phyloP scores from a whole-genome alignment of 2,888 invertebrate genomes.

The Hesperia comma region DNA sequence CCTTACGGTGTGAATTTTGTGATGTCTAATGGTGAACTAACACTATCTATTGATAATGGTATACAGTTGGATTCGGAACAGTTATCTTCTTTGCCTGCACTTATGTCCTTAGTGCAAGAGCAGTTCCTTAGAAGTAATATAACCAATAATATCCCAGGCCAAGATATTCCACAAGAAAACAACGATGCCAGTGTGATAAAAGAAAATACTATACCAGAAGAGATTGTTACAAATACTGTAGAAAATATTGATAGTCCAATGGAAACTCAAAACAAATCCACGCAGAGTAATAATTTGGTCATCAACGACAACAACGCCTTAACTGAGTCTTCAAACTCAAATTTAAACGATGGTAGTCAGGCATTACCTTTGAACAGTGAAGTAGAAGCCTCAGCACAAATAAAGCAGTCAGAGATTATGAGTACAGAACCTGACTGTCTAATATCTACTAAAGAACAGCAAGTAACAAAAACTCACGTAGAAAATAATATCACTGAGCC shows the following conservation, averaged over 20 bases:
- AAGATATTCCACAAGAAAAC: constrained; percentile 2
- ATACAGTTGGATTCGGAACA: constrained; percentile 45
- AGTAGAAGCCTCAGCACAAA: not conserved
- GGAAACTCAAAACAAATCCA: not conserved
- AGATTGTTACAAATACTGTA: not conserved
- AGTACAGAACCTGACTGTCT: not conserved
- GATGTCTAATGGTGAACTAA: constrained; percentile 53
- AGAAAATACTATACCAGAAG: not conserved
- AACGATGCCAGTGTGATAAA: not conserved
- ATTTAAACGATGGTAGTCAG: not conserved
- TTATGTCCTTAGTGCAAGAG: constrained; percentile 53
- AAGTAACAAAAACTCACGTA: not conserved
- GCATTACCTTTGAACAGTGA: not conserved
- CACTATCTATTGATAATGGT: constrained; percentile 49
- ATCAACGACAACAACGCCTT: not conserved
- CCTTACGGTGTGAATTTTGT: constrained; percentile 55
- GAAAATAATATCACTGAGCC: not conserved
- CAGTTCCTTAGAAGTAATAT: constrained; percentile 44
- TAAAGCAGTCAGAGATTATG: not conserved
- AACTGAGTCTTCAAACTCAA: not conserved
- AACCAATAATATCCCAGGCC: not conserved
- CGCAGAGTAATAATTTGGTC: not conserved
- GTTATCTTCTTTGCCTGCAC: constrained; percentile 48
- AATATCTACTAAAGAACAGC: not conserved
- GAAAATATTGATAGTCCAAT: not conserved